A percentile compares a stretch with the other conserved stretches of the same genome.
These are phyloP conservation scores for Heliconius aoede DNA, from an alignment of 2,888 invertebrate genomes.

Conservation along the genomic window DNA sequence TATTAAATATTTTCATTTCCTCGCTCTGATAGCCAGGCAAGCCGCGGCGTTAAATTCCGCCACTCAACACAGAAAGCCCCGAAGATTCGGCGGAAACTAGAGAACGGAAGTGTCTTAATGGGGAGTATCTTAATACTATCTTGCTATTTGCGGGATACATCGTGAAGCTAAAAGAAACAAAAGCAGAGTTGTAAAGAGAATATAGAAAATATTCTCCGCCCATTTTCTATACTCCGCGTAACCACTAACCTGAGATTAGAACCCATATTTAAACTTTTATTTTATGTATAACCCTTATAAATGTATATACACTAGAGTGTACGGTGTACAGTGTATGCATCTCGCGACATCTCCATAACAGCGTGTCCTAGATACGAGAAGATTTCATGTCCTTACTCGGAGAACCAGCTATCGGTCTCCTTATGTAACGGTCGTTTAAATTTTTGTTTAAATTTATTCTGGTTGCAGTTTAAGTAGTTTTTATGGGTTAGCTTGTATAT, in stretches of 20 bases:
- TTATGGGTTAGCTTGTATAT: not conserved
- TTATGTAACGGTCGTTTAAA: constrained; percentile 26
- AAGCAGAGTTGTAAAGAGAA: too few relatives aligned
- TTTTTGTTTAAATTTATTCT: not conserved
- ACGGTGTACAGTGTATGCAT: not conserved
- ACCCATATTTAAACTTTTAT: too few relatives aligned
- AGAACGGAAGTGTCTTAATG: not conserved
- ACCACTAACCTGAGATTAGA: too few relatives aligned
- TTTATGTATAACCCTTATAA: not conserved
- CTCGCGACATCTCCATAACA: constrained; percentile 22
- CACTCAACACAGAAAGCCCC: not conserved
- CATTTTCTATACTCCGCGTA: too few relatives aligned
- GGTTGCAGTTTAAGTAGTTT: not conserved
- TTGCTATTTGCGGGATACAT: not conserved
- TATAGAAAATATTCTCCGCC: too few relatives aligned
- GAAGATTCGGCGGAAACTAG: not conserved
- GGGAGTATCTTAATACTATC: not conserved
- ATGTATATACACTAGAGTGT: not conserved
- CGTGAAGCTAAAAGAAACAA: not conserved
- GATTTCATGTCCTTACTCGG: constrained; percentile 34
- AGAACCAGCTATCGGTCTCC: constrained; percentile 3
- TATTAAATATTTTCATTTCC: not conserved
- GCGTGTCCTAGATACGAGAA: constrained; percentile 29
- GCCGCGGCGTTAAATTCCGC: not conserved
- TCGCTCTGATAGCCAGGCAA: not conserved